A percentile compares a stretch with the other conserved stretches of the same genome.
These are phyloP conservation scores for Drosophila buzzatii DNA, from an alignment of 2,888 invertebrate species.

Conservation along the genomic window DNA sequence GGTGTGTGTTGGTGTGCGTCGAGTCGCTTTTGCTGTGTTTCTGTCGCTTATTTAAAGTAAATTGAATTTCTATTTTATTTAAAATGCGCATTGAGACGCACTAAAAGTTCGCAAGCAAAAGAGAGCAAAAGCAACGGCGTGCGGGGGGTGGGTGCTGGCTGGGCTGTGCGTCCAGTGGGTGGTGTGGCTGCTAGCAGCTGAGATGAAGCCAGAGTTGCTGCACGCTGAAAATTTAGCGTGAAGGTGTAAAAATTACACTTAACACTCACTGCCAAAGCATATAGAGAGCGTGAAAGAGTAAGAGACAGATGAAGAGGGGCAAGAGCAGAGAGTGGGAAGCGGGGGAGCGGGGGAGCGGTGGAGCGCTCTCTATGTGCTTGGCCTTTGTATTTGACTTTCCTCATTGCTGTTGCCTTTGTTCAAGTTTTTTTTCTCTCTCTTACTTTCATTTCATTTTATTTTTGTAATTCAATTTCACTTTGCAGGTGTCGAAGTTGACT, in stretches of 20 bases:
- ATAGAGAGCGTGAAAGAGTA: conserved; percentile 14
- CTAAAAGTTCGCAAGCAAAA: conserved; percentile 73
- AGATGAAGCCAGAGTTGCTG: not conserved
- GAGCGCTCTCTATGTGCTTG: conserved; percentile 1
- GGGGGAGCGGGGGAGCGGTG: not conserved
- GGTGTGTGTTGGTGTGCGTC: conserved; percentile 7
- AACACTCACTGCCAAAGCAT: conserved; percentile 35
- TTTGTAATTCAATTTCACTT: conserved; percentile 67
- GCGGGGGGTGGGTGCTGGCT: not conserved
- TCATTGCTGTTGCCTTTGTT: conserved; percentile 25
- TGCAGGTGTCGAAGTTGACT: conserved; percentile 44
- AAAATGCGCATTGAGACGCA: conserved; percentile 81
- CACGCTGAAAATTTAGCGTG: conserved; percentile 58
- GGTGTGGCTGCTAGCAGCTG: not conserved
- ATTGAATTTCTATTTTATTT: conserved; percentile 82
- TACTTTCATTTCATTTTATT: conserved; percentile 33
- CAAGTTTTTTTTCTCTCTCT: conserved; percentile 37
- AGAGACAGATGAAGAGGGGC: not conserved
- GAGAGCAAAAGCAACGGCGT: not conserved
- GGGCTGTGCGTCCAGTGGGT: not conserved
- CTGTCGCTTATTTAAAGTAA: conserved; percentile 77
- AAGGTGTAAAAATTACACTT: conserved; percentile 80
- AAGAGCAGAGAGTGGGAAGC: not conserved
- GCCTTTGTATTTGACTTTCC: conserved; percentile 48
- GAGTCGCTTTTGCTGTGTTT: conserved; percentile 20